phyloP scores from a whole-genome alignment of 2,888 invertebrate species.

The Nomada ruficornis region DNA sequence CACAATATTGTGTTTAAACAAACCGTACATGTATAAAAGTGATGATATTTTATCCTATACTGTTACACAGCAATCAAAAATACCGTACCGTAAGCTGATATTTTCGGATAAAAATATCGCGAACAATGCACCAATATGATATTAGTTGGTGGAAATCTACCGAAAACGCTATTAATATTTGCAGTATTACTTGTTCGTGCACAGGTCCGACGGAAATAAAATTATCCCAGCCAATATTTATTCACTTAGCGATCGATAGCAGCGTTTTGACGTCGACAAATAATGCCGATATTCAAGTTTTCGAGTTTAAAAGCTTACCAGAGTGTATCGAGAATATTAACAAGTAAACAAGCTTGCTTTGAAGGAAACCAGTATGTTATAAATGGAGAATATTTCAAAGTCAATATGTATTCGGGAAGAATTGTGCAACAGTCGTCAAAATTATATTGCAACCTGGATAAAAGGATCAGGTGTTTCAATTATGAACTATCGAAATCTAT shows the following conservation, averaged over 20 bases:
- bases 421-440: conserved; percentile 12
- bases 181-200: background rate
- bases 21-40: too few species aligned
- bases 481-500: too few species aligned
- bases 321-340: conserved; percentile 36
- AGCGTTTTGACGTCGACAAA: conserved; percentile 35
- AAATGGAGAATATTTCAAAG: conserved; percentile 33
- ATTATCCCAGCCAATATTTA: conserved; percentile 31
- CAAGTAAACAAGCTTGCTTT: conserved; percentile 37
- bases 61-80: background rate
- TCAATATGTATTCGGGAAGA: conserved; percentile 30
- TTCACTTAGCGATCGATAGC: conserved; percentile 40
- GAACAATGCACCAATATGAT: background rate
- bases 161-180: conserved; percentile 11
- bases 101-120: background rate
- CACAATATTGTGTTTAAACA: too few species aligned
- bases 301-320: conserved; percentile 39
- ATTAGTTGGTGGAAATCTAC: background rate
- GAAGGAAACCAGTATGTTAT: conserved; percentile 43
- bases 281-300: conserved; percentile 31
- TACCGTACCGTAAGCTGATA: background rate
- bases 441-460: background rate
- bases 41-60: background rate
- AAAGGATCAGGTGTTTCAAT: background rate
- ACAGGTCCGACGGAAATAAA: conserved; percentile 19